Evolutionary conservation across 2,113 vertebrate species (phyloP).

Genomic region (Atrichornis clamosus): DNA sequence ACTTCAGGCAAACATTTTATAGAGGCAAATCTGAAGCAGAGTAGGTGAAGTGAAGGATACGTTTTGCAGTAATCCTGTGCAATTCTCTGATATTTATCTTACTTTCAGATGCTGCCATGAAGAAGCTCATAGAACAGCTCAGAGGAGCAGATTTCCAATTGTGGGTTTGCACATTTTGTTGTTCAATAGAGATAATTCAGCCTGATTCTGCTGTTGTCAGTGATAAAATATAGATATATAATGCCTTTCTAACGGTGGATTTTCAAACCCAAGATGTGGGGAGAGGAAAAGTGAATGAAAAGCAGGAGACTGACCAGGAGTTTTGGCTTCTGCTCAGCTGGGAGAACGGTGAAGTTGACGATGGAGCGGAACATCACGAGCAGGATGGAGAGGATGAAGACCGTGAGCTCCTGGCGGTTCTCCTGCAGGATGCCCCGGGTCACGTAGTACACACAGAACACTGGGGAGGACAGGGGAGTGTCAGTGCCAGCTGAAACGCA

Average conservation of each 20-base stretch:
- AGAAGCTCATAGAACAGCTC: background rate
- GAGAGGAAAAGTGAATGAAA: background rate
- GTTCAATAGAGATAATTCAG: background rate
- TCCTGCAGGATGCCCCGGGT: constrained; percentile 83
- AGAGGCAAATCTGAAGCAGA: background rate
- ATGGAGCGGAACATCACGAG: constrained; percentile 79
- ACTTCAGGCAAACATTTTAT: background rate
- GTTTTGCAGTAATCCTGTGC: background rate
- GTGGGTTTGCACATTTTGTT: background rate
- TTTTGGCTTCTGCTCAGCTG: constrained; percentile 42
- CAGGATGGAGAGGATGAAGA: constrained; percentile 76
- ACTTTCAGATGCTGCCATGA: background rate
- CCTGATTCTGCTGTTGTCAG: background rate
- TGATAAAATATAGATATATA: background rate
- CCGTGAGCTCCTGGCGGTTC: constrained; percentile 82
- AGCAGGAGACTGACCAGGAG: constrained; percentile 69
- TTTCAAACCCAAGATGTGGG: background rate
- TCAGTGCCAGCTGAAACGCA: background rate
- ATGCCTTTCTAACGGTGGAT: background rate
- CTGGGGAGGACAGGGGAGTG: constrained; percentile 12
- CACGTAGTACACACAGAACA: constrained; percentile 85
- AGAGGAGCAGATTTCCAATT: background rate
- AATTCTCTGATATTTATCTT: background rate
- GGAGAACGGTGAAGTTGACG: constrained; percentile 77
- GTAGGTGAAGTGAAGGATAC: background rate